Evolutionary conservation across 2,113 vertebrate species (phyloP).

Genomic region (Eira barbara): DNA sequence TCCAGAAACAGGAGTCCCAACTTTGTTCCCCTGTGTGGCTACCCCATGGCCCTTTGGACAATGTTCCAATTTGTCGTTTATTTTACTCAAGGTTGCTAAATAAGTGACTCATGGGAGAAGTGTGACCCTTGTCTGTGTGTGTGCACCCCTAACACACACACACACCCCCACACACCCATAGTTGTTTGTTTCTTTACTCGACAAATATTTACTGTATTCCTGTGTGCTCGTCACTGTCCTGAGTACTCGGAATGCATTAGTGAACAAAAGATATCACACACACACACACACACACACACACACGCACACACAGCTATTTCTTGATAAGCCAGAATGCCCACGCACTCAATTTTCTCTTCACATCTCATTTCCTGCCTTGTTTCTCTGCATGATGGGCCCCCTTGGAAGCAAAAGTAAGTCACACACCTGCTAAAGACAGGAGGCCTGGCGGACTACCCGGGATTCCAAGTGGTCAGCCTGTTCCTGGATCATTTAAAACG

Average conservation of each 20-base stretch:
- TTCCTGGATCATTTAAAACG: slow-evolving; percentile 24
- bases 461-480: neutral
- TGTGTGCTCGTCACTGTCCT: neutral
- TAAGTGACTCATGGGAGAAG: neutral
- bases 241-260: neutral
- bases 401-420: neutral
- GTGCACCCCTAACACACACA: neutral
- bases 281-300: neutral
- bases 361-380: neutral
- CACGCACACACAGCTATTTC: neutral
- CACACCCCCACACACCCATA: neutral
- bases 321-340: neutral
- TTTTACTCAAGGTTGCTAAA: neutral
- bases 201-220: neutral
- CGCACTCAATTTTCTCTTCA: neutral
- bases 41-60: neutral
- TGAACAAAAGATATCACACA: neutral
- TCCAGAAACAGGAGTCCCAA: neutral
- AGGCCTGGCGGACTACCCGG: neutral
- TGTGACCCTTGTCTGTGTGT: neutral
- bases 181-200: neutral
- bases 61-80: neutral
- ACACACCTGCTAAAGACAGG: neutral
- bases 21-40: neutral
- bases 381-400: neutral